Conservation (phyloP, 2,113 vertebrate species). For the Delphinus delphis region DNA sequence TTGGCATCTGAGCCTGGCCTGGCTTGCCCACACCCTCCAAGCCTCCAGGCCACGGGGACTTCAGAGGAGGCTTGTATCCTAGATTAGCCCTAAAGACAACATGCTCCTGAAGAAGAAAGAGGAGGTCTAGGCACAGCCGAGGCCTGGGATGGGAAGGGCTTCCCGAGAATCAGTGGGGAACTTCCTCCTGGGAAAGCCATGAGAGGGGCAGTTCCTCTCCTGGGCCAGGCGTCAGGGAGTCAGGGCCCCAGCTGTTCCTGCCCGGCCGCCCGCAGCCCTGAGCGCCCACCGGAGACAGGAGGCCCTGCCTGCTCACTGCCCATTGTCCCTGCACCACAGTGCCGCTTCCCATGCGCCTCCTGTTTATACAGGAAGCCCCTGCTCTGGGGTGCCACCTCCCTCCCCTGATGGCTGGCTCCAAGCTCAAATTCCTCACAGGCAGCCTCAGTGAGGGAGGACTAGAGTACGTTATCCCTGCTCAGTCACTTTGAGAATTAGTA, state of each 20-base stretch:
- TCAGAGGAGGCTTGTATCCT: constrained; percentile 66
- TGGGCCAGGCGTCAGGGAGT: constrained; percentile 52
- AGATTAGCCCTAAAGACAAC: constrained; percentile 79
- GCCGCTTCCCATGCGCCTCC: constrained; percentile 70
- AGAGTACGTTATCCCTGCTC: neutral
- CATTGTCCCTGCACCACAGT: constrained; percentile 73
- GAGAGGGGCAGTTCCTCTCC: constrained; percentile 75
- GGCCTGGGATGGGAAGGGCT: constrained; percentile 75
- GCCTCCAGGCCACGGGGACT: constrained; percentile 35
- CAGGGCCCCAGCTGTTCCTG: constrained; percentile 76
- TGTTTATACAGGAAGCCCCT: constrained; percentile 79
- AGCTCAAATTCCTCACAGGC: constrained; percentile 36
- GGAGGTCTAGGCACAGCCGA: constrained; percentile 59
- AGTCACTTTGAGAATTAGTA: neutral
- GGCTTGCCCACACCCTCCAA: constrained; percentile 42
- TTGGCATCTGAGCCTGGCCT: constrained; percentile 31
- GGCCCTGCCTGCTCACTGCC: constrained; percentile 67
- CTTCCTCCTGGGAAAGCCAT: constrained; percentile 75
- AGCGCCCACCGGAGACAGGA: constrained; percentile 74
- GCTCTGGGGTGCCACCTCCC: constrained; percentile 64
- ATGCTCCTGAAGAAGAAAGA: constrained; percentile 72
- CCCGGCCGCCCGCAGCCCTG: constrained; percentile 36
- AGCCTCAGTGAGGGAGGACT: neutral
- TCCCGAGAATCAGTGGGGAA: constrained; percentile 73
- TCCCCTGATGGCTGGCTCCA: constrained; percentile 32